Base-by-base conservation (phyloP, 2,888 invertebrate genomes). In the Drosophila anomelani region DNA sequence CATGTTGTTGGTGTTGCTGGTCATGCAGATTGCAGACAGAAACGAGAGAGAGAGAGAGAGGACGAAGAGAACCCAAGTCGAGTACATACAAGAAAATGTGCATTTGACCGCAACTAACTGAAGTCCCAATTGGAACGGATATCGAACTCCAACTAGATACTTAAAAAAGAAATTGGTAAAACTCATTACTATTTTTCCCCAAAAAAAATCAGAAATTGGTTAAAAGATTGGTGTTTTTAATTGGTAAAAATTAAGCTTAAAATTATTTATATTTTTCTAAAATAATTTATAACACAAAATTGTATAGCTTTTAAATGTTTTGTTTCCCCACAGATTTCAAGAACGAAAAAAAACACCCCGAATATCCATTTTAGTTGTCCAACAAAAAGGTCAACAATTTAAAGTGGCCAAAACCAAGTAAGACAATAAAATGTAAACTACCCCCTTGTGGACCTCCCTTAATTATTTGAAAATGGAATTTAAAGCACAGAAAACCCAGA, bases 21-120 rank as follows among this genome's bases (percentile, higher is more conserved):
- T 76, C 85, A 80, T 84, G 83, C 88, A 84, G 87, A 85, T 87
- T 82, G 75, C 81, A 83, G 84, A 77, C 79, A 75, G 55, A 71
- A 44, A 47, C 61, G 66, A 69, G 63, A 67, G 63, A 66, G 67
- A 67, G 66, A 75, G 20, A 47, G 58, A 56, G 53, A 20, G 53
- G 13, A 13, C 34, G 51, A 34, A 34, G 51, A 51, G 51, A 34
- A 13, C 34, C 53, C 57, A 71, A 36, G 34, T 36, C 73, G 58
- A 64, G 68, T 71, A 72, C 59, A 75, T 26, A 77, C 55, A 75
- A 62, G 26, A 79, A 82, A 81, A 82, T 69, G 80, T 67, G 56
- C 85, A 79, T 70, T 87, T 87, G 85, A 81, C 79, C 85, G 75
- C 68, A 75, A 63, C 58, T 51, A 17, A 36, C 23, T 41, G 9